Evolutionary conservation across 2,797 vertebrate genomes (phyloP).

Genomic region (Monodelphis domestica): DNA sequence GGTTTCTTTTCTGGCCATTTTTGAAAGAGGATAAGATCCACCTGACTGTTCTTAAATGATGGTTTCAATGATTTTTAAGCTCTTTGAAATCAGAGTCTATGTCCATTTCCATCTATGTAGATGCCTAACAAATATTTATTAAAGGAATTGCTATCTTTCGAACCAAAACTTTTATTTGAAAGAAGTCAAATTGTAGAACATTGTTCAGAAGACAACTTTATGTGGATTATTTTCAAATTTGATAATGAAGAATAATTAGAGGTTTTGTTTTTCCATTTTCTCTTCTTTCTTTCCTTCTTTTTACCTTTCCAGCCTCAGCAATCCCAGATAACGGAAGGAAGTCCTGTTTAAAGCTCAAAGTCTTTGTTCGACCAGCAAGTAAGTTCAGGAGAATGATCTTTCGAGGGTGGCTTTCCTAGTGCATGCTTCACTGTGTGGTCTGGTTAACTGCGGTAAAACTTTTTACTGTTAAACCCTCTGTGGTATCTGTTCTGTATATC

Average conservation of each 20-base stretch:
- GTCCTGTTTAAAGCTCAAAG: slow-evolving; percentile 98
- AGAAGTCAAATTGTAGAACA: slow-evolving; percentile 21
- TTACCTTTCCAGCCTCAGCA: slow-evolving; percentile 90
- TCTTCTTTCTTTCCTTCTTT: slow-evolving; percentile 58
- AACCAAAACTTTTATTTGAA: slow-evolving; percentile 24
- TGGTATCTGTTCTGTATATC: slow-evolving; percentile 83
- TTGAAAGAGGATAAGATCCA: not conserved
- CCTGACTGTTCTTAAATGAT: not conserved
- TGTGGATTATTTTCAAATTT: slow-evolving; percentile 36
- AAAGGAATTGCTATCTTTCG: not conserved
- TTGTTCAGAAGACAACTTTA: slow-evolving; percentile 19
- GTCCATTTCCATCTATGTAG: not conserved
- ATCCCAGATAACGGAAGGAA: slow-evolving; percentile 96
- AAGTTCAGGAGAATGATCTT: slow-evolving; percentile 86
- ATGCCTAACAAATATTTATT: slow-evolving; percentile 20
- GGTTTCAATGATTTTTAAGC: not conserved
- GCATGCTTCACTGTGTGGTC: slow-evolving; percentile 83
- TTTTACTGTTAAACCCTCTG: slow-evolving; percentile 81
- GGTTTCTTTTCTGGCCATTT: not conserved
- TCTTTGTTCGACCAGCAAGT: slow-evolving; percentile 99
- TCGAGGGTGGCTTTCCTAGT: slow-evolving; percentile 74
- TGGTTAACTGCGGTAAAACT: slow-evolving; percentile 83
- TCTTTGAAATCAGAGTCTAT: not conserved
- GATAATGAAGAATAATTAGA: slow-evolving; percentile 57
- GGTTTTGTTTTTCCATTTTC: slow-evolving; percentile 58